A percentile compares a stretch with the other conserved stretches of the same genome.
phyloP scores from a whole-genome alignment of 1,140 invertebrate genomes.

The Drosophila truncata region DNA sequence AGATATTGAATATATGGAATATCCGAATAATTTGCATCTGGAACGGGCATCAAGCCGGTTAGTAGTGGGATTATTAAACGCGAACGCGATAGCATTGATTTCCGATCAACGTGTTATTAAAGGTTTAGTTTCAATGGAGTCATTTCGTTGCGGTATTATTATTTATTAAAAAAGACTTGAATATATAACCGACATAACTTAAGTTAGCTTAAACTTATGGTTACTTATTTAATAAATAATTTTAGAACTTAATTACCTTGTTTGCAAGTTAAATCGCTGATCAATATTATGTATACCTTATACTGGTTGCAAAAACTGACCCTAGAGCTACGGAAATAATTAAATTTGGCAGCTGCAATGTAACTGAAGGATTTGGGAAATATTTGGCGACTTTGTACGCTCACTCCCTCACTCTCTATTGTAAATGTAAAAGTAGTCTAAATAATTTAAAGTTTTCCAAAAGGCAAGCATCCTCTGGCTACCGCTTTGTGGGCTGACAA shows the following conservation, averaged over 20 bases:
- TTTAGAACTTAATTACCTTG: background rate
- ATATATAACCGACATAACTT: no score
- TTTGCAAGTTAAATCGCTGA: background rate
- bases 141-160: background rate
- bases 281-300: background rate
- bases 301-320: background rate
- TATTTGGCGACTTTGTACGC: slow-evolving; percentile 7
- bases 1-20: slow-evolving; percentile 89
- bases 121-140: background rate
- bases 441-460: slow-evolving; percentile 74
- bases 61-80: slow-evolving; percentile 36
- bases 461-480: slow-evolving; percentile 41
- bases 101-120: slow-evolving; percentile 27
- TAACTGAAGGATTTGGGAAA: background rate
- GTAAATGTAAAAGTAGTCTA: slow-evolving; percentile 60
- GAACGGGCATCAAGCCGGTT: slow-evolving; percentile 80
- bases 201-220: background rate
- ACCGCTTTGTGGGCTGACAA: slow-evolving; percentile 60
- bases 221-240: background rate
- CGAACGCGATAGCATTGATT: slow-evolving; percentile 25
- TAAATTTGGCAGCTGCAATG: slow-evolving; percentile 20
- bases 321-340: slow-evolving; percentile 20
- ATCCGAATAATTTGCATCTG: slow-evolving; percentile 89
- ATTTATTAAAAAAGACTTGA: no score
- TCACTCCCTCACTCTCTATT: background rate